These are phyloP conservation scores for Nasonovia ribisnigri DNA, from an alignment of 2,888 invertebrate genomes.

Conservation along the genomic window DNA sequence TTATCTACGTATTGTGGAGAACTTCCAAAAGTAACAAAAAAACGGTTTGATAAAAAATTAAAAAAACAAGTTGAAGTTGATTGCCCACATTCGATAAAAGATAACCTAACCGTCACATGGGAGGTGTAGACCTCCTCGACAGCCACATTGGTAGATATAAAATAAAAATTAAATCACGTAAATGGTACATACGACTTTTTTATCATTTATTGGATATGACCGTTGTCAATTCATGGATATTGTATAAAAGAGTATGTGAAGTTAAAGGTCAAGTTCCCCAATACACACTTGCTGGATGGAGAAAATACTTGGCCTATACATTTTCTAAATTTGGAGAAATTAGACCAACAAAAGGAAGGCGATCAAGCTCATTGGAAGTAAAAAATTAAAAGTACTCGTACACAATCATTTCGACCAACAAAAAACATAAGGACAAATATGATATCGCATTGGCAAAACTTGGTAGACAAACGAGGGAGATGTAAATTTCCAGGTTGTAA, in stretches of 20 bases:
- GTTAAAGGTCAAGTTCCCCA: neutral
- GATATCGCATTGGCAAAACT: conserved; percentile 16
- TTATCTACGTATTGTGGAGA: conserved; percentile 61
- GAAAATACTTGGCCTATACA: conserved; percentile 33
- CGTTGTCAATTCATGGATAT: conserved; percentile 66
- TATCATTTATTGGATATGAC: conserved; percentile 67
- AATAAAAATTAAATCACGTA: conserved; percentile 67
- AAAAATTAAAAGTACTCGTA: neutral
- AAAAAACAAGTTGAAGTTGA: conserved; percentile 8
- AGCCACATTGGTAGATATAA: conserved; percentile 66
- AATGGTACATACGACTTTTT: conserved; percentile 67
- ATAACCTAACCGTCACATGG: conserved; percentile 43
- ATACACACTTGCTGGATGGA: neutral
- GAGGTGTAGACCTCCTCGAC: conserved; percentile 65
- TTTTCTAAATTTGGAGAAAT: conserved; percentile 34
- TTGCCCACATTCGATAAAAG: neutral
- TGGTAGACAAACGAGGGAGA: neutral
- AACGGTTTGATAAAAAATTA: conserved; percentile 52
- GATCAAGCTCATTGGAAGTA: neutral
- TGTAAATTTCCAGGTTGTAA: conserved; percentile 17
- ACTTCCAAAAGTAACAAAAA: conserved; percentile 52
- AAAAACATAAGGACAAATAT: conserved; percentile 14
- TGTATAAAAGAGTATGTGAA: conserved; percentile 61
- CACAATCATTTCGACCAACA: neutral
- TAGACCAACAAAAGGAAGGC: conserved; percentile 6